A percentile compares a stretch with the other conserved stretches of the same genome.
These are phyloP conservation scores for Labeo calbasu DNA, from an alignment of 2,797 vertebrate species.

Conservation along the genomic window DNA sequence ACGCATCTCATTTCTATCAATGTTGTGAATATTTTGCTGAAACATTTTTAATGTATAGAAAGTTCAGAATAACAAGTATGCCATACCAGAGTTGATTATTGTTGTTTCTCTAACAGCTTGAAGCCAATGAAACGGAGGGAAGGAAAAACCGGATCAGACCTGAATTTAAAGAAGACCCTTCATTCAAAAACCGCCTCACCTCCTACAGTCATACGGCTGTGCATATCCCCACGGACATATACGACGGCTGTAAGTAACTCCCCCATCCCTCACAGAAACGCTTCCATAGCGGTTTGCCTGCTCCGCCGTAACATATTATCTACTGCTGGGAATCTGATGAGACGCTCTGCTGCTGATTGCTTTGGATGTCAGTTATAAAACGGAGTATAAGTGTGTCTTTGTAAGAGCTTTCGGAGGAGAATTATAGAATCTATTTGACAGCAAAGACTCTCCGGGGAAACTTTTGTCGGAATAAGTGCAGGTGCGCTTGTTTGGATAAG, in stretches of 20 bases:
- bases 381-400: conserved; percentile 9
- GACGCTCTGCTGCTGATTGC: conserved; percentile 32
- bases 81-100: background rate
- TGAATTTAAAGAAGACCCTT: conserved; percentile 88
- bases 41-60: background rate
- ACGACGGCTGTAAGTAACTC: conserved; percentile 94
- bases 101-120: conserved; percentile 76
- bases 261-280: background rate
- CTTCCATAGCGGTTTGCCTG: conserved; percentile 17
- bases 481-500: conserved; percentile 6
- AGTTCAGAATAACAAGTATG: background rate
- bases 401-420: background rate
- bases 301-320: conserved; percentile 7
- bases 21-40: too few relatives aligned
- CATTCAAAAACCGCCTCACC: conserved; percentile 86
- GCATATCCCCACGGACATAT: conserved; percentile 98
- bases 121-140: conserved; percentile 89
- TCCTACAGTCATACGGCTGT: conserved; percentile 95
- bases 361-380: conserved; percentile 29
- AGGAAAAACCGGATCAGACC: conserved; percentile 89
- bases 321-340: conserved; percentile 31
- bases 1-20: too few relatives aligned
- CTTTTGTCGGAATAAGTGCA: conserved; percentile 16
- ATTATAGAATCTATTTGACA: conserved; percentile 26
- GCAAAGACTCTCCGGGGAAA: conserved; percentile 12